Base-by-base conservation (phyloP, 1,140 invertebrate species). In the Leguminivora glycinivorella region DNA sequence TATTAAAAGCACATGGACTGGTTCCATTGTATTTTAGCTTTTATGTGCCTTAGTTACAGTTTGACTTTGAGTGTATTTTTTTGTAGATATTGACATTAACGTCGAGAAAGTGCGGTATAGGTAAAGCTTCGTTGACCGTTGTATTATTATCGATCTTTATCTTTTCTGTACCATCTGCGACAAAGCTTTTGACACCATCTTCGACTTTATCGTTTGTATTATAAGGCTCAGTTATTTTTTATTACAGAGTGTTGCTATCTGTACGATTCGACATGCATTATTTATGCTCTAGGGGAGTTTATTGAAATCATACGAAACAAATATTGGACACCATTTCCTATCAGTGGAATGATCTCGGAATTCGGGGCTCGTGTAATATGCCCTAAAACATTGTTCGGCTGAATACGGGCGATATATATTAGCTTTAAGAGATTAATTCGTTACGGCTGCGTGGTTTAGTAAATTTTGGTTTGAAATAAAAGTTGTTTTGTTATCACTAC, bases 211-310 rank as follows among this genome's bases (percentile, higher is more conserved):
- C 26, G 6, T 10, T 10, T 17, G 31, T 29, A 14, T 31, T 5
- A 63, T 29, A 63, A 63, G 29, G 2, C 5, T 63, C 58, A 63
- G 17, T 34, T 29, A 1, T 26, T n/a, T 19, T 52, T 52, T 22
- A 52, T 52, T 22, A 17, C 22, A 9, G 24, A 17, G 29, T 26
- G 56, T 31, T 63, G 29, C 58, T 29, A 7, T 58, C 24, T 77
- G 77, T 79, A 80, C 80, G 82, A 87, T 85, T 85, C 80, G 83
- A 85, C 83, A 86, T 84, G 83, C 83, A 85, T 86, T 88, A 88
- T 88, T 88, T 85, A 88, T 86, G 78, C 82, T 76, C 67, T 69
- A 79, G 79, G 85, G 83, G 79, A 74, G 76, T 79, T 88, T 84
- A 85, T 88, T 88, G 82, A 86, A 86, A 86, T 86, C 79, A 80